Evolutionary conservation across 2,888 invertebrate species (phyloP).

Genomic region (Athalia rosae): DNA sequence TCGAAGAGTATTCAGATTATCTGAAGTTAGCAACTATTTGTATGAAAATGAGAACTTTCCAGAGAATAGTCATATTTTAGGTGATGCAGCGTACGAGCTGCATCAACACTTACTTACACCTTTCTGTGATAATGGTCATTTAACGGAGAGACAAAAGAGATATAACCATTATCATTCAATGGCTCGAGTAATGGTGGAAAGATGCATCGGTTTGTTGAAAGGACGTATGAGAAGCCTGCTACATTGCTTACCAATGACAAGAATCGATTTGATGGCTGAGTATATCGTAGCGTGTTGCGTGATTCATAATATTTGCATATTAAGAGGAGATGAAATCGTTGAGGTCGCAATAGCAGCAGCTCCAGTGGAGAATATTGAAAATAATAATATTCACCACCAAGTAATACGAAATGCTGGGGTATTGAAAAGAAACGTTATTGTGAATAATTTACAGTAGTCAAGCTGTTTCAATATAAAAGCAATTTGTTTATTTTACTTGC

Average conservation of each 20-base stretch:
- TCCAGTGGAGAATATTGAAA: no score
- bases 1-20: slow-evolving; percentile 53
- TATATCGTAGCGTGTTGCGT: slow-evolving; percentile 56
- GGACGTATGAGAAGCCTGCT: slow-evolving; percentile 54
- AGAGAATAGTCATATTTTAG: slow-evolving; percentile 49
- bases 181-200: slow-evolving; percentile 52
- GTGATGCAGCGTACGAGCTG: slow-evolving; percentile 48
- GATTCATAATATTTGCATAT: slow-evolving; percentile 56
- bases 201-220: slow-evolving; percentile 53
- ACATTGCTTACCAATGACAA: slow-evolving; percentile 52
- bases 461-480: no score
- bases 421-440: no score
- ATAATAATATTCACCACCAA: no score
- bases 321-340: slow-evolving; percentile 50
- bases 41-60: slow-evolving; percentile 49
- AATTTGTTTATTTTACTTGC: no score
- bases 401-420: no score
- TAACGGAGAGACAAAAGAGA: slow-evolving; percentile 49
- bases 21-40: slow-evolving; percentile 52
- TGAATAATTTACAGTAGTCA: no score
- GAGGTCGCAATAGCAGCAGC: no score
- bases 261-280: no score
- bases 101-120: slow-evolving; percentile 49
- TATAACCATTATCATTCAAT: slow-evolving; percentile 54
- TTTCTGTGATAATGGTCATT: slow-evolving; percentile 50